A percentile compares a stretch with the other conserved stretches of the same genome.
Evolutionary conservation across 30 jellyfish, hydroid and myxozoan species (phyloP).

Genomic region (Cassiopea xamachana): DNA sequence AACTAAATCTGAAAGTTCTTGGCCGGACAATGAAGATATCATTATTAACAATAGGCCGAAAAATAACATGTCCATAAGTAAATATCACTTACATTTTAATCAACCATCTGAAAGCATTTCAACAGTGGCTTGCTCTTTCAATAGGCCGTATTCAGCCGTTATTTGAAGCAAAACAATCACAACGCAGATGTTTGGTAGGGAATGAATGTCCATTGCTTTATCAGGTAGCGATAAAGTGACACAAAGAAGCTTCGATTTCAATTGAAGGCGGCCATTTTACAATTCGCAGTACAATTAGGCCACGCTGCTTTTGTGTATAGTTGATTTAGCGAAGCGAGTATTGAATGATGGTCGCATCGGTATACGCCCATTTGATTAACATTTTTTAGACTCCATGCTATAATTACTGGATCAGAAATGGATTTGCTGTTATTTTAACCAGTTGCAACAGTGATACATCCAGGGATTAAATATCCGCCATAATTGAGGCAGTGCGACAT

Average conservation of each 20-base stretch:
- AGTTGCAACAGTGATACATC: background rate
- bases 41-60: background rate
- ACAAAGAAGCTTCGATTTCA: slow-evolving; percentile 1
- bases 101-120: background rate
- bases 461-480: background rate
- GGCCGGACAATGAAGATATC: background rate
- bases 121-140: background rate
- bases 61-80: background rate
- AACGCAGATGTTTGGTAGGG: background rate
- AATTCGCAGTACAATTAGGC: slow-evolving; percentile 4
- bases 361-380: slow-evolving; percentile 1
- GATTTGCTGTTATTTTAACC: background rate
- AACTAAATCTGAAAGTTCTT: background rate
- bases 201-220: background rate
- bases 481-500: background rate
- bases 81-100: background rate
- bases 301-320: slow-evolving; percentile 1
- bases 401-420: background rate
- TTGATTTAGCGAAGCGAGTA: background rate
- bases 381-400: background rate
- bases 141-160: background rate
- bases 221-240: background rate
- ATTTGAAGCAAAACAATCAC: background rate
- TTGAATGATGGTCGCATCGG: background rate
- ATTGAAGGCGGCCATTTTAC: background rate